Conservation (phyloP, 2,888 invertebrate genomes). For the Hanleya hanleyi region DNA sequence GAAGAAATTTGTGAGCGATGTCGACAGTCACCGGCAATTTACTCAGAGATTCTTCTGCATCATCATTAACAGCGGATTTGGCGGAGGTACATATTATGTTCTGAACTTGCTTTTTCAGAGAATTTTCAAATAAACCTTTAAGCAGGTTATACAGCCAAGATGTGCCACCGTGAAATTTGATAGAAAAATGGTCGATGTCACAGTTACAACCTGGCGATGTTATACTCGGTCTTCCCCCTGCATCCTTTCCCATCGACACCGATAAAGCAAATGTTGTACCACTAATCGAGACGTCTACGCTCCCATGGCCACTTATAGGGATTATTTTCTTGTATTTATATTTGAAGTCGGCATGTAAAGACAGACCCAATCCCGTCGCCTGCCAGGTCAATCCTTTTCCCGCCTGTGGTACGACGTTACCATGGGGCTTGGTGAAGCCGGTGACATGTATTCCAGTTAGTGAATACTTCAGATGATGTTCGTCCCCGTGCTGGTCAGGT, state of each 20-base stretch:
- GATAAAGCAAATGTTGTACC: slow-evolving; percentile 11
- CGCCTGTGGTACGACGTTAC: neutral
- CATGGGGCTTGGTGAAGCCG: slow-evolving; percentile 14
- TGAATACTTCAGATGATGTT: neutral
- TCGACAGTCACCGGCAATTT: neutral
- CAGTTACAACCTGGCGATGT: slow-evolving; percentile 7
- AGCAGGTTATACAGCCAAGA: slow-evolving; percentile 26
- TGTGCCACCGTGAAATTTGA: slow-evolving; percentile 25
- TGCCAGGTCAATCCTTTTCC: slow-evolving; percentile 15
- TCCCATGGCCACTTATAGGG: slow-evolving; percentile 14
- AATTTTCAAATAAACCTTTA: neutral
- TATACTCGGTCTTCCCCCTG: slow-evolving; percentile 14
- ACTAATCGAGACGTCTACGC: slow-evolving; percentile 8
- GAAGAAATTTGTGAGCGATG: neutral
- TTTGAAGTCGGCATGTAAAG: slow-evolving; percentile 18
- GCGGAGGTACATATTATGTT: slow-evolving; percentile 8
- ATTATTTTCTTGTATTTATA: slow-evolving; percentile 15
- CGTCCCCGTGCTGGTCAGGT: slow-evolving; percentile 3
- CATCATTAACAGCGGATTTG: neutral
- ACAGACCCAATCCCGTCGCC: neutral
- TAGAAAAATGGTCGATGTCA: neutral
- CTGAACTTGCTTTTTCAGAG: slow-evolving; percentile 5
- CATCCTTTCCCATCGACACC: slow-evolving; percentile 18
- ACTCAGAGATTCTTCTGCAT: neutral
- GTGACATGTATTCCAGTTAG: neutral